A percentile compares a stretch with the other conserved stretches of the same genome.
Evolutionary conservation across 2,888 invertebrate species (phyloP).

Genomic region (Drosophila antonietae): DNA sequence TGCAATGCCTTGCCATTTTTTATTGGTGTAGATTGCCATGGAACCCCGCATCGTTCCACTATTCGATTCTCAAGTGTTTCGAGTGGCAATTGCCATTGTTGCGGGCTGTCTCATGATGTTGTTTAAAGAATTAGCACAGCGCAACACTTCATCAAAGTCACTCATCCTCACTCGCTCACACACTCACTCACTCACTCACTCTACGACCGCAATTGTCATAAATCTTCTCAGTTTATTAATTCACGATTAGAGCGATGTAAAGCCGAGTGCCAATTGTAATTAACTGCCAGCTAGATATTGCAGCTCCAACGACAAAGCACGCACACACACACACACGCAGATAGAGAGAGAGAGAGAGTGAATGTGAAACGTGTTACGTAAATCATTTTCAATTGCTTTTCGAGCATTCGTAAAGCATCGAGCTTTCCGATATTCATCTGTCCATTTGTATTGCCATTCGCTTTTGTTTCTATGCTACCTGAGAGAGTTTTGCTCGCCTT

Average conservation of each 20-base stretch:
- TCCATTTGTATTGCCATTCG: conserved; percentile 33
- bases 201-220: conserved; percentile 46
- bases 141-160: conserved; percentile 48
- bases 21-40: conserved; percentile 39
- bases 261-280: conserved; percentile 67
- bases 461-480: conserved; percentile 25
- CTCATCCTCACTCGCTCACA: conserved; percentile 9
- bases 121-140: conserved; percentile 50
- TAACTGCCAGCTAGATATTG: conserved; percentile 68
- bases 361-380: conserved; percentile 46
- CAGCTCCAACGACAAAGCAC: conserved; percentile 36
- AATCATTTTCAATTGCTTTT: conserved; percentile 77
- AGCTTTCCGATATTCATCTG: conserved; percentile 28
- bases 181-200: conserved; percentile 7
- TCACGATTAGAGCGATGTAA: conserved; percentile 63
- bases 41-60: conserved; percentile 11
- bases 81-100: conserved; percentile 67
- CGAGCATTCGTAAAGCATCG: conserved; percentile 62
- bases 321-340: background rate
- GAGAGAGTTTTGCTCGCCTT: conserved; percentile 7
- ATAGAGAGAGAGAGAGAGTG: background rate
- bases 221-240: conserved; percentile 74
- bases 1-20: conserved; percentile 61
- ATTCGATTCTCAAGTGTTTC: conserved; percentile 36
- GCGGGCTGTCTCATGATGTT: conserved; percentile 45